Evolutionary conservation across 2,888 invertebrate genomes (phyloP).

Genomic region (Therioaphis trifolii): DNA sequence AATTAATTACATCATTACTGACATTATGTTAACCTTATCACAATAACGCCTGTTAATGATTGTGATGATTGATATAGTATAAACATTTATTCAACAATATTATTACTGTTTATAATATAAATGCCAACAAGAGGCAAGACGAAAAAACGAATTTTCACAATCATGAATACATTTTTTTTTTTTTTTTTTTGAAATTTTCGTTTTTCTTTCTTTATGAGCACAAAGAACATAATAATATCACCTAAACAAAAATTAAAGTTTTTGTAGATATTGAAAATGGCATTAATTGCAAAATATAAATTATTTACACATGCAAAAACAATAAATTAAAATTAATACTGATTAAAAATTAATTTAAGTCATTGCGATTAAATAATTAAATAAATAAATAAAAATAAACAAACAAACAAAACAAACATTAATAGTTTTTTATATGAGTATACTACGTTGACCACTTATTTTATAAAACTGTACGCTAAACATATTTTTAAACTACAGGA

Average conservation of each 20-base stretch:
- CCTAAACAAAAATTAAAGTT: too few relatives aligned
- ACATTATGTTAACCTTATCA: constrained; percentile 59
- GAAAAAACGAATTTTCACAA: constrained; percentile 42
- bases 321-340: constrained; percentile 60
- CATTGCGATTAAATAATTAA: too few relatives aligned
- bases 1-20: too few relatives aligned
- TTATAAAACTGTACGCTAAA: constrained; percentile 39
- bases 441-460: constrained; percentile 39
- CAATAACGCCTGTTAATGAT: too few relatives aligned
- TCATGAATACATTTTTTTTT: constrained; percentile 45
- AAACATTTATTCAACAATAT: constrained; percentile 34
- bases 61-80: too few relatives aligned
- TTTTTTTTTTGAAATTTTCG: too few relatives aligned
- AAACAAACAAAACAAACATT: constrained; percentile 44
- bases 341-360: too few relatives aligned
- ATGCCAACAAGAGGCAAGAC: constrained; percentile 56
- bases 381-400: constrained; percentile 44
- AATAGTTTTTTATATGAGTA: constrained; percentile 42
- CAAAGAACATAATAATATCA: too few relatives aligned
- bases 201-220: too few relatives aligned
- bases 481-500: constrained; percentile 39
- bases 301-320: constrained; percentile 60
- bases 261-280: constrained; percentile 53
- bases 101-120: constrained; percentile 49
- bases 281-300: constrained; percentile 51